These are phyloP conservation scores for Protophormia terraenovae DNA, from an alignment of 2,888 invertebrate species.

Conservation along the genomic window DNA sequence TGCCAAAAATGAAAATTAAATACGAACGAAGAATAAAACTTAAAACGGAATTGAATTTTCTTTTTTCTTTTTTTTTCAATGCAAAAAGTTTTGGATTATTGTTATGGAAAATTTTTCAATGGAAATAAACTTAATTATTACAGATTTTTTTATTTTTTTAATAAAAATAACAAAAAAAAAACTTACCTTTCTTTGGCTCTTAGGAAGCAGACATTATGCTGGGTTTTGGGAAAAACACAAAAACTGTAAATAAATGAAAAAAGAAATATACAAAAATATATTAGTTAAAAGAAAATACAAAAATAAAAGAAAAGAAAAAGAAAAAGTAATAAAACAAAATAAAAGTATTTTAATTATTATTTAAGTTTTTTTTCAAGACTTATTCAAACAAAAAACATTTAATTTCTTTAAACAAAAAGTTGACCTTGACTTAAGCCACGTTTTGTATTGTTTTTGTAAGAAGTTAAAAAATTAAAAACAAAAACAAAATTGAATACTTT, in stretches of 20 bases:
- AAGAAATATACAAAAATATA: constrained; percentile 14
- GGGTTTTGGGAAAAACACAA: background rate
- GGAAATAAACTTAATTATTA: background rate
- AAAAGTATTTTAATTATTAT: background rate
- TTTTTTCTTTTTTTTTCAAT: too few relatives aligned
- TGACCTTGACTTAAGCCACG: constrained; percentile 38
- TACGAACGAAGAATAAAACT: background rate
- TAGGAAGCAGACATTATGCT: constrained; percentile 27
- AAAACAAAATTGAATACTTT: background rate
- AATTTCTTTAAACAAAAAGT: constrained; percentile 1
- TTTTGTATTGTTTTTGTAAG: background rate
- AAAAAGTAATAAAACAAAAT: background rate
- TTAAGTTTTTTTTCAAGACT: background rate
- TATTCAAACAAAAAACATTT: background rate
- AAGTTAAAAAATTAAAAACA: background rate
- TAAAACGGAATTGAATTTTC: constrained; percentile 8
- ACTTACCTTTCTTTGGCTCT: constrained; percentile 38
- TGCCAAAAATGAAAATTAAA: background rate
- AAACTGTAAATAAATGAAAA: constrained; percentile 16
- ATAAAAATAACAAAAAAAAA: background rate
- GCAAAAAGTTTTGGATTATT: constrained; percentile 18
- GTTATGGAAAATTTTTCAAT: background rate
- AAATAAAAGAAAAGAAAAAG: background rate
- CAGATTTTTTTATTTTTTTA: background rate
- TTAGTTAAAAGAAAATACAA: background rate